Base-by-base conservation (phyloP, 2,797 vertebrate genomes). In the Brachymystax lenok region DNA sequence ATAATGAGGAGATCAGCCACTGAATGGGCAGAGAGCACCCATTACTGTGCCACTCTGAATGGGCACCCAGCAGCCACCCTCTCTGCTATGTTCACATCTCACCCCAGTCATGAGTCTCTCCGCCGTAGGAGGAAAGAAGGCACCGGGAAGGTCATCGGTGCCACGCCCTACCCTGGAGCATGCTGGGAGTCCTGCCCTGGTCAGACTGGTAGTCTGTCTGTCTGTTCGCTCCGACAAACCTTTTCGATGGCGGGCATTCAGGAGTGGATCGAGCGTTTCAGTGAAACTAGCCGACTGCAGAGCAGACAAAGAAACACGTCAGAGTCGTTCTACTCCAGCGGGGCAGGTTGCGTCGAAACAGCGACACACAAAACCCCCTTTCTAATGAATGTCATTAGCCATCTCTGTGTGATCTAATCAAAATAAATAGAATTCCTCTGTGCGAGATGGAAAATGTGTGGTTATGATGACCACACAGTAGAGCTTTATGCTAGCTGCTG, bases 1-100 rank as follows among this genome's bases (percentile, higher is more conserved):
- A 74, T 63, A 74, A 82, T 76, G 71, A 80, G 79, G 75, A 79
- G 76, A 83, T 85, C 80, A 75, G 76, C 5, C 73, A 76, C 54
- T 61, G 61, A 71, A 74, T 71, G 33, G 74, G 71, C 71, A 73
- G 72, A 30, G 33, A 73, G 30, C 56, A 61, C 8, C 54, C 54
- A 13, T 33, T 33, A 54, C 21, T 51, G 52, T n/a, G 17, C 19
- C 56, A 54, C 5, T 54, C 52, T 17, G 27, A 59, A 7, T 59
- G 52, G 27, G 51, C 71, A 17, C 51, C 19, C 51, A 10, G 27
- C 71, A 72, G 51, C 28, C 16, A 73, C 52, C 64, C 64, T 67
- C 64, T 46, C 68, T 4, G 17, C n/a, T n/a, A 19, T 35, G 52
- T 33, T 59, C 52, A 73, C 54, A 40, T 71, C 70, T n/a, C 27